phyloP scores from a whole-genome alignment of 2,888 invertebrate species.

The Eilema depressum region DNA sequence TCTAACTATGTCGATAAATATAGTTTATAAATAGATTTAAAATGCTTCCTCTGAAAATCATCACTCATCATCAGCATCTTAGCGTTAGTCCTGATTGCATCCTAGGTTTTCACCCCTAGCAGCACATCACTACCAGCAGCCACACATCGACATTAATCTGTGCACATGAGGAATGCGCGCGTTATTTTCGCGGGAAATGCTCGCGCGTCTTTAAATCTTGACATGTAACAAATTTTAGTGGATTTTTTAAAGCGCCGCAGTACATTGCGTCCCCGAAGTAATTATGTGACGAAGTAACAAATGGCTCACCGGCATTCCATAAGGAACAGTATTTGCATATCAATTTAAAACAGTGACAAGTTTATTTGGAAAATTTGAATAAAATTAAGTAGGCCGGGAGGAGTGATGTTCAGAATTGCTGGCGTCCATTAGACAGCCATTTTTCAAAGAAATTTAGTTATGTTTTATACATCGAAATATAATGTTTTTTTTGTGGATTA shows the following conservation, averaged over 20 bases:
- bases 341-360: conserved; percentile 26
- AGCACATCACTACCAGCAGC: conserved; percentile 28
- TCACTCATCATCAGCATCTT: no score
- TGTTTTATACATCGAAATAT: not conserved
- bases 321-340: conserved; percentile 38
- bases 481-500: not conserved
- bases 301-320: conserved; percentile 26
- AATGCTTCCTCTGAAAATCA: no score
- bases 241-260: conserved; percentile 32
- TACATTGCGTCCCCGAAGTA: conserved; percentile 30
- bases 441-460: not conserved
- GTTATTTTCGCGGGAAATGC: conserved; percentile 36
- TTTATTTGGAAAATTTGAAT: conserved; percentile 31
- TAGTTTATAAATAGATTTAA: not conserved
- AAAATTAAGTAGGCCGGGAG: conserved; percentile 16
- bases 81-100: no score
- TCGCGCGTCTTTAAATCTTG: conserved; percentile 35
- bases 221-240: conserved; percentile 41
- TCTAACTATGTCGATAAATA: not conserved
- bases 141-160: conserved; percentile 42
- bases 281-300: conserved; percentile 37
- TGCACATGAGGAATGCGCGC: conserved; percentile 39
- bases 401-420: conserved; percentile 1
- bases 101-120: no score
- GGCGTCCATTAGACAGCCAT: not conserved